Base-by-base conservation (phyloP, 2,797 vertebrate genomes). In the Hydrolagus colliei region DNA sequence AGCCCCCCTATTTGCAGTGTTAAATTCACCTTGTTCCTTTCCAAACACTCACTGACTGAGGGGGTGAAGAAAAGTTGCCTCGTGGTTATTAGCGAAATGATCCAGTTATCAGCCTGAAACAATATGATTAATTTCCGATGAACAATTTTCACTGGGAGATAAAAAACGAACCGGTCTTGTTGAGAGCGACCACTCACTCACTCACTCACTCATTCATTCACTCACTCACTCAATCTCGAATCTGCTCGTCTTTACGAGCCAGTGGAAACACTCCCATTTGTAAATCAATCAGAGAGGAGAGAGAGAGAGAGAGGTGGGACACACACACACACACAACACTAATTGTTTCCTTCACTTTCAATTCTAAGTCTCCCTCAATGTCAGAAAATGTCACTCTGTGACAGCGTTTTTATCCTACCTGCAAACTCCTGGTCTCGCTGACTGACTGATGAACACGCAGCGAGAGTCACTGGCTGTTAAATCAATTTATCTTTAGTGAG, bases 71-170 rank as follows among this genome's bases (percentile, higher is more conserved):
- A 65, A 71, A 84, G 32, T 71, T 84, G 27, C 79, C 20, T 14
- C 20, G 4, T 63, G 41, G 27, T 84, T 52, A n/a, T 41, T 27
- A 18, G 35, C 12, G 20, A 84, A 35, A 10, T 84, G 32, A 41
- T 84, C 35, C 32, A 68, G 41, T 35, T n/a, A 41, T 68, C 65
- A 84, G 41, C 62, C 12, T 5, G 79, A 71, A 71, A 32, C 18
- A 84, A 84, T 35, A 68, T 16, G 79, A 84, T 32, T 65, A 65
- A 82, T 82, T 82, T 35, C 63, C 16, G 79, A 16, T 68, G 65
- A 32, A 82, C 35, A 68, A 35, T 9, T 84, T 18, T 68, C 52
- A 68, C 32, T 84, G 41, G 2, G 7, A 71, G 65, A 67, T 65
- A 84, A 80, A 65, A 63, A n/a, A n/a, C n/a, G 78, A 80, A 62